Evolutionary conservation across 2,888 invertebrate genomes (phyloP), one percentile per base, ranked within the genome.

Genomic region (Melieria omissa): DNA sequence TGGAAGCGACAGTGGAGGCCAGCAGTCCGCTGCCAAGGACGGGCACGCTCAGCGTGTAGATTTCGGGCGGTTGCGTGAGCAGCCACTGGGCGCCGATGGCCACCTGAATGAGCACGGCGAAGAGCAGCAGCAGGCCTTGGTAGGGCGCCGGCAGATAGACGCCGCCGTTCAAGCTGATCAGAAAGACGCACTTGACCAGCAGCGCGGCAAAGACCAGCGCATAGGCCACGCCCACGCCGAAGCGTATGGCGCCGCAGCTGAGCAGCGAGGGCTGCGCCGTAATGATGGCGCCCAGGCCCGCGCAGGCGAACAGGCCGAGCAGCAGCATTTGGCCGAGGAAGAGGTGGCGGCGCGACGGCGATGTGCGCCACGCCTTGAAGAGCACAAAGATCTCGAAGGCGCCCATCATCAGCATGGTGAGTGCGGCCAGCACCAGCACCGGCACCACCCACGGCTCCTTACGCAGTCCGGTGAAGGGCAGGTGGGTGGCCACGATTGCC

Each of bases 91-190:
- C 91, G 68, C 94, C 93, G 78, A 95, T 93, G 70, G 93, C 93
- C 80, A 95, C 92, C 88, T 96, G 96, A 77, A 97, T 96, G 84
- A 95, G 91, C 73, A 97, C 94, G 44, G 96, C 95, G 85, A 97
- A 97, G 81, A 96, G 91, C 78, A 97, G 89, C 79, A 98, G 90
- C 45, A 97, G 90, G 76, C 92, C 94, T 88, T 97, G 97, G 87
- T 97, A 97, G 12, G 95, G 93, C 7, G 97, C 96, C 68, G 96
- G 96, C 70, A 97, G 89, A 85, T 97, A 97, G 65, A 96, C 95
- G 74, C 95, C 96, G 68, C 94, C 93, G 87, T 97, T 96, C 74
- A 97, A 90, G 83, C 96, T 96, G 78, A 97, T 91, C 74, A 97
- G 90, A 86, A 97, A 97, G 78, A 97, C 95, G 87, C 96, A 95